These are phyloP conservation scores for Poliocrania exsul DNA, from an alignment of 2,797 vertebrate species.

Conservation along the genomic window DNA sequence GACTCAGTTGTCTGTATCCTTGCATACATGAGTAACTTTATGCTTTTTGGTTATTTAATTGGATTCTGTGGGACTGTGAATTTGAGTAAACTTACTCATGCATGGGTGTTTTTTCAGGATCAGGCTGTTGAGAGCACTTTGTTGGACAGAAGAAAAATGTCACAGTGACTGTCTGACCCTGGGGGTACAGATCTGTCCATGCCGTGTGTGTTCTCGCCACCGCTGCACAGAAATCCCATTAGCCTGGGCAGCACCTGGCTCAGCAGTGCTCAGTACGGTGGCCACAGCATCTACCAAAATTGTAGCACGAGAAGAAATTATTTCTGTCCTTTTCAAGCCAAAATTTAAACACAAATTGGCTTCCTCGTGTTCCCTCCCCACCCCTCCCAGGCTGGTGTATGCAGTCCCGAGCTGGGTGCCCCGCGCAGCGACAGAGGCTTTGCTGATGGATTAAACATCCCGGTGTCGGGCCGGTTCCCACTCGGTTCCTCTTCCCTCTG, in stretches of 20 bases:
- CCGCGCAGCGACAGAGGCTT: background rate
- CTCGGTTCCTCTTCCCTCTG: too few species aligned
- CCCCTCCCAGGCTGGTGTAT: too few species aligned
- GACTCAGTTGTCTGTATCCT: background rate
- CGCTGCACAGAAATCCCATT: fast-evolving
- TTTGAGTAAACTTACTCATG: background rate
- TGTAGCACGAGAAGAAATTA: fast-evolving
- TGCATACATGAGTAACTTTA: background rate
- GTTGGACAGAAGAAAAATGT: background rate
- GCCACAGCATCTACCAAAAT: fast-evolving
- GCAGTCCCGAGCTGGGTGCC: background rate
- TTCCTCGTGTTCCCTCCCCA: background rate
- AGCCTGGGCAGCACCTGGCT: background rate
- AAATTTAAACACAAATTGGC: background rate
- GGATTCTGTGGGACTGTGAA: slow-evolving; percentile 29
- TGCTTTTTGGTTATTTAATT: slow-evolving; percentile 11
- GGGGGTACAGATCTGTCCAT: background rate
- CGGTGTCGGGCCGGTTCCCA: fast-evolving
- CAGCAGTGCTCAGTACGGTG: background rate
- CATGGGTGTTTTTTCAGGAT: background rate
- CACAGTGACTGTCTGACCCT: fast-evolving
- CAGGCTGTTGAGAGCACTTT: background rate
- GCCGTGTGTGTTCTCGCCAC: too few species aligned
- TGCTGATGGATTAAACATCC: fast-evolving
- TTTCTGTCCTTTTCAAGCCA: background rate